A percentile compares a stretch with the other conserved stretches of the same genome.
phyloP scores from a whole-genome alignment of 2,888 invertebrate genomes.

The Agapostemon virescens region DNA sequence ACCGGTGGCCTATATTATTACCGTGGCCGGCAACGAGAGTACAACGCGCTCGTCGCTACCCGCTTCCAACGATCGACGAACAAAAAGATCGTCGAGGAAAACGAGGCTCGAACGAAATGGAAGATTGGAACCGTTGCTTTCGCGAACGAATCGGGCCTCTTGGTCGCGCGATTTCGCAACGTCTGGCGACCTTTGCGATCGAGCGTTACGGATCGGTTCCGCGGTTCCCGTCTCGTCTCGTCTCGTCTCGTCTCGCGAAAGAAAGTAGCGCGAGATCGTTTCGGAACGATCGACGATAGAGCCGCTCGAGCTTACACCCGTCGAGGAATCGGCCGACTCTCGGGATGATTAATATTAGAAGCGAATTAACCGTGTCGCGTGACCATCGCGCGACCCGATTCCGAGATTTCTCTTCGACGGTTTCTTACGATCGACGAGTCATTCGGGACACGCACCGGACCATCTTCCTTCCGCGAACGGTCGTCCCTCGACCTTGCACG shows the following conservation, averaged over 20 bases:
- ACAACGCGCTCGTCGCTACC: conserved; percentile 32
- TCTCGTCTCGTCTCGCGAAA: not conserved
- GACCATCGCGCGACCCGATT: conserved; percentile 49
- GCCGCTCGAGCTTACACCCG: not conserved
- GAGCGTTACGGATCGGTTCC: not conserved
- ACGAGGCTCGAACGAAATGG: conserved; percentile 64
- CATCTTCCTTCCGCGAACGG: conserved; percentile 40
- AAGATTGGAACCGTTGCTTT: conserved; percentile 55
- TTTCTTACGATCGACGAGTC: conserved; percentile 45
- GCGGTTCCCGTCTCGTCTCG: not conserved
- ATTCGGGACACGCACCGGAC: conserved; percentile 42
- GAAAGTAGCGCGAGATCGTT: conserved; percentile 1
- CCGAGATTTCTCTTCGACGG: conserved; percentile 49
- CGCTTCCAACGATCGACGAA: conserved; percentile 44
- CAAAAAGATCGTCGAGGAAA: conserved; percentile 57
- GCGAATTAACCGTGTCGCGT: conserved; percentile 50
- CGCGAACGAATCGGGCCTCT: conserved; percentile 26
- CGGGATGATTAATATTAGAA: conserved; percentile 61
- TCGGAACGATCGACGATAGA: not conserved
- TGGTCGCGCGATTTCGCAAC: conserved; percentile 24
- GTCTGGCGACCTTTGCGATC: not conserved
- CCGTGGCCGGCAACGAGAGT: conserved; percentile 20
- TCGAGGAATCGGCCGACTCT: not conserved
- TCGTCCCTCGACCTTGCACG: conserved; percentile 66
- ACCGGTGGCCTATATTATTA: conserved; percentile 50